These are phyloP conservation scores for Nomada fucata DNA, from an alignment of 2,888 invertebrate genomes.

Conservation along the genomic window DNA sequence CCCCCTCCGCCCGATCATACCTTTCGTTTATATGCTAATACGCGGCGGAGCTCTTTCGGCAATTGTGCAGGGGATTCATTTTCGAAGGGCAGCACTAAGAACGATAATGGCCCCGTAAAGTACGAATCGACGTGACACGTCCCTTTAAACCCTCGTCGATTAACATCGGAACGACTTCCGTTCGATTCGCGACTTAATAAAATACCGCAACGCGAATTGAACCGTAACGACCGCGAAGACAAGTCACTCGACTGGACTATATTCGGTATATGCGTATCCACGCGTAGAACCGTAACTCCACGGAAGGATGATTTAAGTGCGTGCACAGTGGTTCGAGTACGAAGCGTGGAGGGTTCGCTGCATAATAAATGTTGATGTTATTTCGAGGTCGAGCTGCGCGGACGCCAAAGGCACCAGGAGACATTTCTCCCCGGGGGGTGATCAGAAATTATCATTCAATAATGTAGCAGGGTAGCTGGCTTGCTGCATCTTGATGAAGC, in stretches of 20 bases:
- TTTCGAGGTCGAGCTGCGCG: constrained; percentile 61
- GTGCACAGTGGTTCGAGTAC: constrained; percentile 8
- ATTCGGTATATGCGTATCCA: not conserved
- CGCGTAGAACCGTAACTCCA: constrained; percentile 16
- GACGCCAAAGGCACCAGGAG: constrained; percentile 62
- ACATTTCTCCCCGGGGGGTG: constrained; percentile 68
- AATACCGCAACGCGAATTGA: constrained; percentile 9
- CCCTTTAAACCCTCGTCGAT: not conserved
- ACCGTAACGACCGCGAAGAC: not conserved
- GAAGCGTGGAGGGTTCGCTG: constrained; percentile 49
- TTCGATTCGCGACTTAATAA: not conserved
- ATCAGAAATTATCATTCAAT: constrained; percentile 78
- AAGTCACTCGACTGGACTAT: not conserved
- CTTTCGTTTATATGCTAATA: constrained; percentile 25
- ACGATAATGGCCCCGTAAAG: not conserved
- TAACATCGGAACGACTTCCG: not conserved
- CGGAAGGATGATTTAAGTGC: not conserved
- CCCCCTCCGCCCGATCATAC: not conserved
- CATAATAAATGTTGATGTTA: constrained; percentile 68
- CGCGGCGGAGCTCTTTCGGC: not conserved
- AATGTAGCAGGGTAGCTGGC: constrained; percentile 61
- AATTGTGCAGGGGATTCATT: constrained; percentile 10
- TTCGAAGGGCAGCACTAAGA: not conserved
- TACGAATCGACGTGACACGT: not conserved
- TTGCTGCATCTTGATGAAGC: constrained; percentile 56